A percentile compares a stretch with the other conserved stretches of the same genome.
phyloP scores from a whole-genome alignment of 2,888 invertebrate genomes.

The Pristionchus fissidentatus region DNA sequence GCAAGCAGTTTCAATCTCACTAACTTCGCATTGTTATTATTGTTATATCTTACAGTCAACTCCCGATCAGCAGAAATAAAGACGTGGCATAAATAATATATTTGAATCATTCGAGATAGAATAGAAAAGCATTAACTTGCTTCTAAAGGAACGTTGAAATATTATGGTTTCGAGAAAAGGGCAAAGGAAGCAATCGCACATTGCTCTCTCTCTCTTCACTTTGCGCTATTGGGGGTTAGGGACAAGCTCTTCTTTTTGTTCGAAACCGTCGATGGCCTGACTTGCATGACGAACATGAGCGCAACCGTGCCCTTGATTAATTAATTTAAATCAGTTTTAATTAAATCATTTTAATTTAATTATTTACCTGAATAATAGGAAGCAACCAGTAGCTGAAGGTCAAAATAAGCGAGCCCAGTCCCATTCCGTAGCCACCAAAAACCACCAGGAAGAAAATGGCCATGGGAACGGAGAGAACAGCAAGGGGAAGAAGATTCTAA shows the following conservation, averaged over 20 bases:
- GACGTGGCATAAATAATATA: too few relatives aligned
- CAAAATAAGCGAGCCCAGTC: not conserved
- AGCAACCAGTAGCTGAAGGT: conserved; percentile 13
- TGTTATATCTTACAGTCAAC: too few relatives aligned
- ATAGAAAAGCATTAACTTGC: too few relatives aligned
- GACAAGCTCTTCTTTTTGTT: not conserved
- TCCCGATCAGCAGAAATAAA: too few relatives aligned
- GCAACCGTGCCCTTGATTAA: not conserved
- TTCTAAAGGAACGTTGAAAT: too few relatives aligned
- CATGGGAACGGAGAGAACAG: not conserved
- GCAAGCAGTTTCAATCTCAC: too few relatives aligned
- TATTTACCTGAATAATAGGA: conserved; percentile 6
- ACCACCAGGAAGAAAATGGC: not conserved
- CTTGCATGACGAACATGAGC: not conserved
- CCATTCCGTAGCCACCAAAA: not conserved
- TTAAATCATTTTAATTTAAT: not conserved
- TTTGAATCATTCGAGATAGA: too few relatives aligned
- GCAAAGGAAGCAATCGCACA: too few relatives aligned
- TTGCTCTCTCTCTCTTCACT: too few relatives aligned
- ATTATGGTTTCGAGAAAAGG: too few relatives aligned
- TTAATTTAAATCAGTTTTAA: not conserved
- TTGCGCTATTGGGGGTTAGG: too few relatives aligned
- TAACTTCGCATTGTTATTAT: too few relatives aligned
- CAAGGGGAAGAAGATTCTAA: conserved; percentile 16
- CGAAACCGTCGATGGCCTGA: not conserved